These are phyloP conservation scores for Accipiter cooperii DNA, from an alignment of 2,113 vertebrate genomes.

Conservation along the genomic window DNA sequence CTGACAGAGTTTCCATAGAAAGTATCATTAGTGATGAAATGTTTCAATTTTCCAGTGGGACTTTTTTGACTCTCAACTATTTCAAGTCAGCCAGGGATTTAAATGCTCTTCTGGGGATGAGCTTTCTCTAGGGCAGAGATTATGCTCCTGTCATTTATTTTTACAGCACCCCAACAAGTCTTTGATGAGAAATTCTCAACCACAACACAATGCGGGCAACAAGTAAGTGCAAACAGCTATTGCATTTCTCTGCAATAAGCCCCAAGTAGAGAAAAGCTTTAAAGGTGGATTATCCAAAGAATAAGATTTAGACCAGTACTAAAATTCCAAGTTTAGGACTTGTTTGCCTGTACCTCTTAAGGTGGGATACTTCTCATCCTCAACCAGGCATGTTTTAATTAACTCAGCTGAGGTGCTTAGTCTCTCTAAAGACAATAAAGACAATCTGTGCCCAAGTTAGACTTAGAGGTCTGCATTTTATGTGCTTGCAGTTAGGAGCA, in stretches of 20 bases:
- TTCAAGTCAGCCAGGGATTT: background rate
- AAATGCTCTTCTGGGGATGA: background rate
- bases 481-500: accelerated
- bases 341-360: background rate
- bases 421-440: background rate
- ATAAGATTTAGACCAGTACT: background rate
- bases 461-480: background rate
- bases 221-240: background rate
- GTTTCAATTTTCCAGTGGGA: background rate
- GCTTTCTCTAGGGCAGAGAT: background rate
- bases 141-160: background rate
- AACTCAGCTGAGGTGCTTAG: background rate
- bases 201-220: background rate
- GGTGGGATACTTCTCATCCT: background rate
- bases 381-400: background rate
- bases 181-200: background rate
- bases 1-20: background rate
- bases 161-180: background rate
- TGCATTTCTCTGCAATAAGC: background rate
- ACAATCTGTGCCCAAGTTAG: background rate
- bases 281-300: background rate
- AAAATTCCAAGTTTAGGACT: background rate
- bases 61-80: background rate
- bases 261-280: background rate
- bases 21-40: background rate